Conservation (phyloP, 2,113 vertebrate genomes). For the Lampris megalopsis region DNA sequence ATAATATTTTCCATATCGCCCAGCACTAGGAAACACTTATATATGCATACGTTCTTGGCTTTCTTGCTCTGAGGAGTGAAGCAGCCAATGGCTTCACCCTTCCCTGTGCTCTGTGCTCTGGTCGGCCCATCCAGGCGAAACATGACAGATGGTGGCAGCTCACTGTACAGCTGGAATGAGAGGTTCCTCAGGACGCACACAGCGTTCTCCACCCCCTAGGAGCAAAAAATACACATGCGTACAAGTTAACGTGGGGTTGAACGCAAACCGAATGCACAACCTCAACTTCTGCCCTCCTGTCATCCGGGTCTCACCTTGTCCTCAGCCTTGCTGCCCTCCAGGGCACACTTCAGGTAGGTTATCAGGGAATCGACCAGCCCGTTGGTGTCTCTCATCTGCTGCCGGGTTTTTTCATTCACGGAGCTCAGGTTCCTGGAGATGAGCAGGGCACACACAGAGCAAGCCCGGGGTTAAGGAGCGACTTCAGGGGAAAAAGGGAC, state of each 20-base stretch:
- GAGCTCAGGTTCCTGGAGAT: constrained; percentile 93
- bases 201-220: constrained; percentile 91
- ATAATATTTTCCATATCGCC: too few relatives aligned
- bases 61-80: constrained; percentile 93
- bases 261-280: too few relatives aligned
- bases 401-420: constrained; percentile 89
- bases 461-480: constrained; percentile 13
- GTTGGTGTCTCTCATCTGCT: constrained; percentile 87
- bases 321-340: constrained; percentile 86
- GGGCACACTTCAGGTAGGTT: constrained; percentile 84
- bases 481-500: not conserved
- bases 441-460: constrained; percentile 11
- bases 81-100: constrained; percentile 89
- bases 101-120: constrained; percentile 58
- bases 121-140: constrained; percentile 86
- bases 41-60: constrained; percentile 84
- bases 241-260: too few relatives aligned
- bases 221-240: constrained; percentile 20
- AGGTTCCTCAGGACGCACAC: constrained; percentile 94
- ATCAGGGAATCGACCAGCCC: constrained; percentile 92
- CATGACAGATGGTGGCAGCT: constrained; percentile 86
- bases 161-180: constrained; percentile 92
- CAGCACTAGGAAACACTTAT: not conserved
- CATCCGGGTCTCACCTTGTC: constrained; percentile 86
- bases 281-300: not conserved